A percentile compares a stretch with the other conserved stretches of the same genome.
Conservation (phyloP, 2,113 vertebrate species). For the Oxyura jamaicensis region DNA sequence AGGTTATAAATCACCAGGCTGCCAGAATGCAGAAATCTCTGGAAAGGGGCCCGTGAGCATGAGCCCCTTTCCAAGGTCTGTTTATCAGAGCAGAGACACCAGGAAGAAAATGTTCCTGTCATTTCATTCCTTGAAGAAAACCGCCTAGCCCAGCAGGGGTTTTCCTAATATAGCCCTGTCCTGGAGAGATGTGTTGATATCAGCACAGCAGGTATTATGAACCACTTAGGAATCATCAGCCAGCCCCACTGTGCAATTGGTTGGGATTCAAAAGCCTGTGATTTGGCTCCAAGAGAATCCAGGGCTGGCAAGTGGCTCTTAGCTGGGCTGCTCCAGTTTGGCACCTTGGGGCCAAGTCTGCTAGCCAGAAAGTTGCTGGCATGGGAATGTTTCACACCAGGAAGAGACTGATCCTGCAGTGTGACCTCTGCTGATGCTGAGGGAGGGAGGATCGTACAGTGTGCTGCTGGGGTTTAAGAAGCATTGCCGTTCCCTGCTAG, state of each 20-base stretch:
- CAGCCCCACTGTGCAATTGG: conserved; percentile 35
- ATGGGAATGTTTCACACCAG: neutral
- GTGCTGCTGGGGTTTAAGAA: neutral
- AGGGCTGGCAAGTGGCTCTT: conserved; percentile 28
- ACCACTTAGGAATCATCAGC: conserved; percentile 41
- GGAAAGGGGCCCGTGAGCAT: neutral
- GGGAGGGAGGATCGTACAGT: neutral
- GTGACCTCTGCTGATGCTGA: neutral
- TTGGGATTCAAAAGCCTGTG: conserved; percentile 38
- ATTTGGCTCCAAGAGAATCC: conserved; percentile 20
- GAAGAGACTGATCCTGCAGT: neutral
- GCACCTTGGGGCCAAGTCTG: neutral
- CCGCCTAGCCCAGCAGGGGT: neutral
- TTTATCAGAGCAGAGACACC: neutral
- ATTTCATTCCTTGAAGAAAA: conserved; percentile 13
- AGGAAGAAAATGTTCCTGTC: conserved; percentile 24
- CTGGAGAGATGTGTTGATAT: conserved; percentile 48
- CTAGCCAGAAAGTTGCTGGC: neutral
- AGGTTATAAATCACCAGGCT: neutral
- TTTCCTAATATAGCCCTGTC: conserved; percentile 40
- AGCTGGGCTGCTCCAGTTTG: conserved; percentile 7
- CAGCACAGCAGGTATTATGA: conserved; percentile 52
- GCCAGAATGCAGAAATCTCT: neutral
- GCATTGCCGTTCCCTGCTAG: neutral
- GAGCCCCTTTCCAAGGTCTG: conserved; percentile 1